Percentiles rank a stretch among this genome's conserved stretches.
Conservation (phyloP, 2,888 invertebrate species). For the Allolobophora icterica region DNA sequence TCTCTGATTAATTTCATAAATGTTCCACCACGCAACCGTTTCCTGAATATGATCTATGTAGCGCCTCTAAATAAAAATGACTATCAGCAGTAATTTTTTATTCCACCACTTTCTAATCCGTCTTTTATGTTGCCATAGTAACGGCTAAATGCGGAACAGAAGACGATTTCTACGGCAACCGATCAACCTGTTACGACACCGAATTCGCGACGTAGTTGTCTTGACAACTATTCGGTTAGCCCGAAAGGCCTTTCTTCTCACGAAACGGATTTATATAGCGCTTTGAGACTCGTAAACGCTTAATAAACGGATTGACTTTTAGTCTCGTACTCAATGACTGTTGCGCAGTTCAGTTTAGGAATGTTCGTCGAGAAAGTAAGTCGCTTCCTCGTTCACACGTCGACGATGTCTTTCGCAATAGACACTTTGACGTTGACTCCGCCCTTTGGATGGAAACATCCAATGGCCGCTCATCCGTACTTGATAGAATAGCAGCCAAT, state of each 20-base stretch:
- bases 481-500: background rate
- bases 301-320: background rate
- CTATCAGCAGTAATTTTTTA: background rate
- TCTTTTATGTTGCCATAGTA: background rate
- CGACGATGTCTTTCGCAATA: background rate
- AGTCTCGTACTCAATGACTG: background rate
- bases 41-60: background rate
- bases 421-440: background rate
- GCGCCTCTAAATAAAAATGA: background rate
- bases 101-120: background rate
- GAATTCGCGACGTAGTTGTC: background rate
- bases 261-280: background rate
- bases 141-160: background rate
- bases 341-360: background rate
- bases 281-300: background rate
- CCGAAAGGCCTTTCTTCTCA: background rate
- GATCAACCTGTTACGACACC: background rate
- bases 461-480: background rate
- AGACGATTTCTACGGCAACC: background rate
- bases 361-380: background rate
- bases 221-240: background rate
- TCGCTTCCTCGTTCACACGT: background rate
- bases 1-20: no score
- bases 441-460: background rate
- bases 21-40: background rate